These are phyloP conservation scores for Melipona quadrifasciata DNA, from an alignment of 1,140 invertebrate species.

Conservation along the genomic window DNA sequence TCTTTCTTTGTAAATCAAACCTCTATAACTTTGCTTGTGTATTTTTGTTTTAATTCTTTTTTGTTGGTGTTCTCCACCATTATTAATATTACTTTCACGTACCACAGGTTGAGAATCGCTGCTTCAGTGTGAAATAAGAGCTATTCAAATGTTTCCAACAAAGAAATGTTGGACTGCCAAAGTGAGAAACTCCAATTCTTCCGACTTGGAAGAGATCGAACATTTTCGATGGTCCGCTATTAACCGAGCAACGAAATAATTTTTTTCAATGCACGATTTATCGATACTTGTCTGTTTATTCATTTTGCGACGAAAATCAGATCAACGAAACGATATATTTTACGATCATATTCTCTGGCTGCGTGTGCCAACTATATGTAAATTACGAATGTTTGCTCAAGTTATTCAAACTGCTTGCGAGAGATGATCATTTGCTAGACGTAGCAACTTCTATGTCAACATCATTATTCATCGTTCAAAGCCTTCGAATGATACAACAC, in stretches of 20 bases:
- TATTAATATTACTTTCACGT: no score
- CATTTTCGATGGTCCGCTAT: neutral
- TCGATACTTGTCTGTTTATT: neutral
- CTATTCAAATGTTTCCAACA: neutral
- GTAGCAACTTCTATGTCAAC: conserved; percentile 44
- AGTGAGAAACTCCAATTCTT: neutral
- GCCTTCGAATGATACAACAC: conserved; percentile 26
- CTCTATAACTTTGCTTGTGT: no score
- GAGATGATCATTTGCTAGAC: conserved; percentile 50
- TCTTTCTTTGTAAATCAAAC: no score
- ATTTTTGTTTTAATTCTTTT: no score
- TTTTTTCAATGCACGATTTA: neutral
- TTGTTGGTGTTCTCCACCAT: no score
- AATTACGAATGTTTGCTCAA: conserved; percentile 44
- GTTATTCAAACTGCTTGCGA: conserved; percentile 31
- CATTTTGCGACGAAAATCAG: no score
- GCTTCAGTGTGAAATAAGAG: no score
- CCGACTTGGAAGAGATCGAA: neutral
- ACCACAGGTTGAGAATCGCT: no score
- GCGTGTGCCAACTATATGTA: conserved; percentile 32
- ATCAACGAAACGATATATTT: no score
- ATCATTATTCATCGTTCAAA: conserved; percentile 54
- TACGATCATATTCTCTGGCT: conserved; percentile 5
- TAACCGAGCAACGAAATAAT: neutral
- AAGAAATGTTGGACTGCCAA: neutral